Percentiles rank a stretch among this genome's conserved stretches.
Conservation (phyloP, 2,888 invertebrate species). For the Lathronympha strigana region DNA sequence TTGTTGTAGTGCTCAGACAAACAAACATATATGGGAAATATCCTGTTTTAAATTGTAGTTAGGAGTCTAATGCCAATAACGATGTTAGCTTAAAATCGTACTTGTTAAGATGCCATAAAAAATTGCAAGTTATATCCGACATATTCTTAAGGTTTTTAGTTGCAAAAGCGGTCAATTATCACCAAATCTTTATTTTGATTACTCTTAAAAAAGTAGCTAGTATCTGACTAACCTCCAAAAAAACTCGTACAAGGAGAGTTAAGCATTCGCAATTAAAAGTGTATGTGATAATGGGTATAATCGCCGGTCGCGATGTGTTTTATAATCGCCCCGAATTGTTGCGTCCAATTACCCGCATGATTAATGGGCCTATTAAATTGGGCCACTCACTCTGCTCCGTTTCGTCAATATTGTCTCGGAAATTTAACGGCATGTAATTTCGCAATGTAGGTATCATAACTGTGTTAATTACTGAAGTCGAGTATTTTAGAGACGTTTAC, state of each 20-base stretch:
- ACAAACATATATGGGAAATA: too few relatives aligned
- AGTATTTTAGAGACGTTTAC: not conserved
- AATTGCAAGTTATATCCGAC: too few relatives aligned
- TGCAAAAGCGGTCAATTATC: too few relatives aligned
- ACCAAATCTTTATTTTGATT: too few relatives aligned
- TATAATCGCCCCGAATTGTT: conserved; percentile 29
- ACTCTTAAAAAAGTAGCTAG: not conserved
- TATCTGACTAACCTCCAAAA: not conserved
- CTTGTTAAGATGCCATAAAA: too few relatives aligned
- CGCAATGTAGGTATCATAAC: not conserved
- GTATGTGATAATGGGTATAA: conserved; percentile 12
- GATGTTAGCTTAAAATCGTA: too few relatives aligned
- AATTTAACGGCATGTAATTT: conserved; percentile 1
- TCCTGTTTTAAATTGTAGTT: too few relatives aligned
- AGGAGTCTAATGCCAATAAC: too few relatives aligned
- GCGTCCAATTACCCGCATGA: conserved; percentile 31
- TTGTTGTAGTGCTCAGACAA: too few relatives aligned
- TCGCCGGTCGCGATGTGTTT: conserved; percentile 22
- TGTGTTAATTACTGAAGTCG: not conserved
- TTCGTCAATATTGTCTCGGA: conserved; percentile 23
- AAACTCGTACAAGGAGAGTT: not conserved
- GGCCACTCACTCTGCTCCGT: conserved; percentile 10
- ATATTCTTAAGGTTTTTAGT: too few relatives aligned
- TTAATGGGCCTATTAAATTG: conserved; percentile 27
- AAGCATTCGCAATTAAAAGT: conserved; percentile 20